These are phyloP conservation scores for Rotaria macrura DNA, from an alignment of 2,888 invertebrate genomes.

Conservation along the genomic window DNA sequence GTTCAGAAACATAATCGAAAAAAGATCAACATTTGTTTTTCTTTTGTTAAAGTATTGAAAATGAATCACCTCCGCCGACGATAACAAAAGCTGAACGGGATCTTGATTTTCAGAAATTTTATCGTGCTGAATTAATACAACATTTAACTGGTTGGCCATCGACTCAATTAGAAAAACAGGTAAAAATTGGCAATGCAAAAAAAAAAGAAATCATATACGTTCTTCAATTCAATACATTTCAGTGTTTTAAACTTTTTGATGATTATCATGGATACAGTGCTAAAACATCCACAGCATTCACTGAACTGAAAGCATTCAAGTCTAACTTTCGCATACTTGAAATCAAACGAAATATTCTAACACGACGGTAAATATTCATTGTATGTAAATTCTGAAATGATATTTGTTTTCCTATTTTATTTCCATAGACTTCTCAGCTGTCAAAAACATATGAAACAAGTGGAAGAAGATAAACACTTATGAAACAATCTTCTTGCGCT, in stretches of 20 bases:
- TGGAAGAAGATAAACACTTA: neutral
- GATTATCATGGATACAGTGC: conserved; percentile 10
- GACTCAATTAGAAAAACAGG: neutral
- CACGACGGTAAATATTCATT: neutral
- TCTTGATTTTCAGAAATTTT: neutral
- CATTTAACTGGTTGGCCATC: conserved; percentile 6
- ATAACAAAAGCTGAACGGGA: conserved; percentile 11
- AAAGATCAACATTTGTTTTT: too few species aligned
- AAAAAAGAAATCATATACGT: neutral
- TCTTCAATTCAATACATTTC: neutral
- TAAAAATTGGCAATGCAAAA: neutral
- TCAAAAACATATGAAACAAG: neutral
- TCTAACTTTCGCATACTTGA: conserved; percentile 2
- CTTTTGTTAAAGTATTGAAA: neutral
- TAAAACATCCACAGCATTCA: neutral
- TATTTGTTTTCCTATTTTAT: neutral
- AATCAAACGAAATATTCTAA: neutral
- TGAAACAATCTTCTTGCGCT: neutral
- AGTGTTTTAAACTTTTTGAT: conserved; percentile 11
- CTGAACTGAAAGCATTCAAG: conserved; percentile 5
- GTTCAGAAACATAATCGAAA: too few species aligned
- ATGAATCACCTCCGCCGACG: neutral
- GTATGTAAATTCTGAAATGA: too few species aligned
- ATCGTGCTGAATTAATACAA: conserved; percentile 17
- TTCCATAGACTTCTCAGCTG: neutral